Evolutionary conservation across 1,140 invertebrate genomes (phyloP).

Genomic region (Coenobita brevimanus): DNA sequence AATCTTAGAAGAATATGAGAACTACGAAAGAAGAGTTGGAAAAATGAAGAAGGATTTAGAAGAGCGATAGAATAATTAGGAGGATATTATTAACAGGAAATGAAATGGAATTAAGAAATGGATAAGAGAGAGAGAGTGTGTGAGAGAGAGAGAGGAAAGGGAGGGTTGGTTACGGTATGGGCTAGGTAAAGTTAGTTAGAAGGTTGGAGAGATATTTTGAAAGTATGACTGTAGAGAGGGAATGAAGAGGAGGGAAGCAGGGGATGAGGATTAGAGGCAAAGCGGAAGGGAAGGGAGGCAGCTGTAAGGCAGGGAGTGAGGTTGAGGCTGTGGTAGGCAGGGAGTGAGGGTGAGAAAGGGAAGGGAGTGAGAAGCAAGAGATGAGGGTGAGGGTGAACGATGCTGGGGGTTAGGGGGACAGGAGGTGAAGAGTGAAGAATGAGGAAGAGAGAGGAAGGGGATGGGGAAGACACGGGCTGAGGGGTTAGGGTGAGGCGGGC

Average conservation of each 20-base stretch:
- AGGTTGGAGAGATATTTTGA: neutral
- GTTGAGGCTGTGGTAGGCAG: neutral
- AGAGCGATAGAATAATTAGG: neutral
- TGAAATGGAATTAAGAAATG: no score
- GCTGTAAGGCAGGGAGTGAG: neutral
- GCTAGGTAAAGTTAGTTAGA: neutral
- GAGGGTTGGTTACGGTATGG: no score
- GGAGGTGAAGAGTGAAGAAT: neutral
- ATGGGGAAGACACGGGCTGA: neutral
- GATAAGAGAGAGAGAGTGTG: no score
- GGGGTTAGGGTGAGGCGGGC: neutral
- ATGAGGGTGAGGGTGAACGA: neutral
- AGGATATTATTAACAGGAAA: no score
- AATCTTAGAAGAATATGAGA: neutral
- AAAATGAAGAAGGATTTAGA: neutral
- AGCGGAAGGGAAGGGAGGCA: neutral
- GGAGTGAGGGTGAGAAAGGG: no score
- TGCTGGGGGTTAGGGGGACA: neutral
- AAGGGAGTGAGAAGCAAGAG: no score
- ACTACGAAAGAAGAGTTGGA: neutral
- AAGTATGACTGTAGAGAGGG: slow-evolving; percentile 12
- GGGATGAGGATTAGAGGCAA: neutral
- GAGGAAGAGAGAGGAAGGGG: no score
- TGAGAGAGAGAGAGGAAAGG: no score
- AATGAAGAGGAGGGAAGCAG: neutral